Evolutionary conservation across 2,888 invertebrate genomes (phyloP), one percentile per base, ranked within the genome.

Genomic region (Nomada fucata): DNA sequence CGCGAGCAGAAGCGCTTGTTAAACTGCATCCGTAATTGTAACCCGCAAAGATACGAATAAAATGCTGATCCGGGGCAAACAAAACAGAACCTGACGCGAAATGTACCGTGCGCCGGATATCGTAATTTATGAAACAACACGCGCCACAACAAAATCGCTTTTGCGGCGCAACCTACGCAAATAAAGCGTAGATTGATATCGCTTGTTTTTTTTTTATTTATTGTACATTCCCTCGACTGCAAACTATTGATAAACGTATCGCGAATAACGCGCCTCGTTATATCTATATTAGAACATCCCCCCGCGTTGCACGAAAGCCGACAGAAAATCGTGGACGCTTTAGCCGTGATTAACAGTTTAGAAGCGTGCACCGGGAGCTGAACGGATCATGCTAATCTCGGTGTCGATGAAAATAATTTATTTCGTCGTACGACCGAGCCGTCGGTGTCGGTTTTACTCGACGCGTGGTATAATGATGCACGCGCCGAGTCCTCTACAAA

Each of bases 381-480:
- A n/a, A 55, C n/a, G 47, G 36, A 53, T 72, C 76, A 36, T 36
- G 73, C 63, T 72, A 76, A 72, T 72, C 42, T 26, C 59, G 0
- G 60, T 55, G 26, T 29, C 15, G 64, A 50, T 64, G 61, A 64
- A 64, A 52, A 73, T 69, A 70, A 69, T 76, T 76, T 57, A 50
- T 61, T 59, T 64, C 44, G 18, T 5, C 57, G 64, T 76, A 76
- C 76, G 76, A 76, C 29, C 57, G 63, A 18, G 50, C 61, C 71
- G 68, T 67, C 61, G 69, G 63, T 72, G 74, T 74, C 69, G 64
- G 52, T 44, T 50, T 42, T 67, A 53, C 20, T 15, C 15, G 47
- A 29, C 55, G 50, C 50, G 50, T 2, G 23, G 71, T 63, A 84
- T 82, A 87, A 85, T 80, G 79, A 87, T 79, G 53, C 53, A 52